These are phyloP conservation scores for Leucania comma DNA, from an alignment of 2,888 invertebrate species.

Conservation along the genomic window DNA sequence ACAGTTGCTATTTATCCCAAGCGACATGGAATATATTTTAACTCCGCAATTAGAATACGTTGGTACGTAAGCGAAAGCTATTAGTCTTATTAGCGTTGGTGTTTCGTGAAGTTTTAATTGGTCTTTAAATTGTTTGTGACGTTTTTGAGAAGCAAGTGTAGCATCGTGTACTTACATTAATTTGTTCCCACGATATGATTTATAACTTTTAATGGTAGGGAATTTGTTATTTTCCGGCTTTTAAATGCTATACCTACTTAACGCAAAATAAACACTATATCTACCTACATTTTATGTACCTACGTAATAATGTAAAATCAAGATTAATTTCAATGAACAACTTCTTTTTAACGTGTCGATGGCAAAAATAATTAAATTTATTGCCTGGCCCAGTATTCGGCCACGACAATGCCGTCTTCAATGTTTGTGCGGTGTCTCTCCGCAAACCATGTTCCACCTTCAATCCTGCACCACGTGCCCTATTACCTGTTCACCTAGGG, in stretches of 20 bases:
- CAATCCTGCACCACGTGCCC: too few species aligned
- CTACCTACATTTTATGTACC: neutral
- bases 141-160: slow-evolving; percentile 54
- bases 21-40: slow-evolving; percentile 77
- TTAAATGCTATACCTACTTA: slow-evolving; percentile 12
- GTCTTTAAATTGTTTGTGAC: slow-evolving; percentile 66
- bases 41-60: slow-evolving; percentile 75
- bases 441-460: too few species aligned
- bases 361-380: too few species aligned
- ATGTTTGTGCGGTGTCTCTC: too few species aligned
- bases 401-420: too few species aligned
- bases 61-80: slow-evolving; percentile 72
- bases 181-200: slow-evolving; percentile 51
- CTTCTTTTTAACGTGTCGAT: too few species aligned
- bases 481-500: too few species aligned
- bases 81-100: slow-evolving; percentile 74
- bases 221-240: slow-evolving; percentile 18
- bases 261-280: neutral
- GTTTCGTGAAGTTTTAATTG: slow-evolving; percentile 71
- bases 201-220: slow-evolving; percentile 40
- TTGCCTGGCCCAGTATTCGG: too few species aligned
- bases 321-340: too few species aligned
- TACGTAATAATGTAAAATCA: neutral
- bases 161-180: slow-evolving; percentile 43
- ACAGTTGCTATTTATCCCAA: slow-evolving; percentile 86